Evolutionary conservation across 2,888 invertebrate species (phyloP), one percentile per base, ranked within the genome.

Genomic region (Ecliptopera silaceata): DNA sequence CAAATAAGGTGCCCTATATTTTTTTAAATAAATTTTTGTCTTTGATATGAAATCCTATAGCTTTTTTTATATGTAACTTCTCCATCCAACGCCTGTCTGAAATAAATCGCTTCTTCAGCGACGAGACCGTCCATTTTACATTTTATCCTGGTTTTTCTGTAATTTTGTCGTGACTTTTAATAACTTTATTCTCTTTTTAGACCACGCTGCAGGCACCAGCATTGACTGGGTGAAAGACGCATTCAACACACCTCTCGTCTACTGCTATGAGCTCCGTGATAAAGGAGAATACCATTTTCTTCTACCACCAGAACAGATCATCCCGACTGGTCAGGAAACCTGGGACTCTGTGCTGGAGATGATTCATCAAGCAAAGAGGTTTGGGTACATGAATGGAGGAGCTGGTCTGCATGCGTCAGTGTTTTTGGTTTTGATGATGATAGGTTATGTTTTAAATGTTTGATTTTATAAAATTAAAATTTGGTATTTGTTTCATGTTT

Each of bases 241-340:
- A 2, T 17, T 44, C 1, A 44, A 44, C 17, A 34, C 64, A 61
- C 85, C 84, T 1, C 44, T 86, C 0, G 82, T 80, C 0, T 86
- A 81, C 65, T 81, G 82, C 58, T 86, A 82, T n/a, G 87, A 87
- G 50, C 79, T 95, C 1, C 82, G 94, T 0, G 95, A 95, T 68
- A 84, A 71, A 1, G 94, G 94, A 6, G 44, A 44, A n/a, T 44
- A 44, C 44, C 44, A 31, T 1, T 0, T 59, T 65, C 53, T 93
- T 0, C 80, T 95, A 2, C 94, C 95, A 0, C 68, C 91, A 0
- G 81, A 87, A 0, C 88, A 93, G 71, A 95, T 95, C 54, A 79
- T 92, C 26, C 92, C 92, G 1, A 91, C 88, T 5, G 87, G 83
- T 13, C 63, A 81, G 50, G 93, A 93, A 75, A 89, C 91, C 1